phyloP scores from a whole-genome alignment of 2,113 vertebrate genomes.

The Trogon melanurus region DNA sequence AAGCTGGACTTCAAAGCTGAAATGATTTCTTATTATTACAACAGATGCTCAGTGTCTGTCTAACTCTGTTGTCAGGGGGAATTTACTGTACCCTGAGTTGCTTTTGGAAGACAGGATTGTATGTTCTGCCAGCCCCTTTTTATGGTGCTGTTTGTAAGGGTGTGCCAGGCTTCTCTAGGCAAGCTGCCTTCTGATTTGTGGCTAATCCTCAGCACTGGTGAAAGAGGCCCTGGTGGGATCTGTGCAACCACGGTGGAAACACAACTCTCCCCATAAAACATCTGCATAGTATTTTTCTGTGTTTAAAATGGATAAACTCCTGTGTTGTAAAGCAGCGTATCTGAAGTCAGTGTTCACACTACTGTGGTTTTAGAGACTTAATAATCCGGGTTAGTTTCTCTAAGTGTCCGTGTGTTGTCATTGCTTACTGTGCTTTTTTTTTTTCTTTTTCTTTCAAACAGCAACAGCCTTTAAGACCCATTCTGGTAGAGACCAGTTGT shows the following conservation, averaged over 20 bases:
- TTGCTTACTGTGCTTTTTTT: background rate
- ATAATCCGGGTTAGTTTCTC: background rate
- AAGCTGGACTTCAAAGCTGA: background rate
- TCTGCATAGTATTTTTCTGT: background rate
- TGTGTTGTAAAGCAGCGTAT: background rate
- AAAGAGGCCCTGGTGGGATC: background rate
- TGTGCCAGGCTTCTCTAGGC: background rate
- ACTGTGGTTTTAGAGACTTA: background rate
- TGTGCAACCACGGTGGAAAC: background rate
- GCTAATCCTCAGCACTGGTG: background rate
- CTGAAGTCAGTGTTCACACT: background rate
- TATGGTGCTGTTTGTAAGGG: background rate
- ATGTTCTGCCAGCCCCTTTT: background rate
- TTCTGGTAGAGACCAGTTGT: constrained; percentile 82
- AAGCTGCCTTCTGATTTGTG: background rate
- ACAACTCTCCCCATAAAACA: background rate
- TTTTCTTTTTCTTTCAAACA: constrained; percentile 14
- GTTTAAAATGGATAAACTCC: background rate
- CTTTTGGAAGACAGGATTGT: background rate
- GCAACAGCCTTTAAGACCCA: constrained; percentile 81
- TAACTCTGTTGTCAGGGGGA: background rate
- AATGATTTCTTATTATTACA: background rate
- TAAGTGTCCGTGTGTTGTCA: background rate
- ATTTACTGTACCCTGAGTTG: background rate
- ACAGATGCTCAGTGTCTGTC: background rate